Conservation (phyloP, 2,888 invertebrate genomes). For the Eurytoma californica region DNA sequence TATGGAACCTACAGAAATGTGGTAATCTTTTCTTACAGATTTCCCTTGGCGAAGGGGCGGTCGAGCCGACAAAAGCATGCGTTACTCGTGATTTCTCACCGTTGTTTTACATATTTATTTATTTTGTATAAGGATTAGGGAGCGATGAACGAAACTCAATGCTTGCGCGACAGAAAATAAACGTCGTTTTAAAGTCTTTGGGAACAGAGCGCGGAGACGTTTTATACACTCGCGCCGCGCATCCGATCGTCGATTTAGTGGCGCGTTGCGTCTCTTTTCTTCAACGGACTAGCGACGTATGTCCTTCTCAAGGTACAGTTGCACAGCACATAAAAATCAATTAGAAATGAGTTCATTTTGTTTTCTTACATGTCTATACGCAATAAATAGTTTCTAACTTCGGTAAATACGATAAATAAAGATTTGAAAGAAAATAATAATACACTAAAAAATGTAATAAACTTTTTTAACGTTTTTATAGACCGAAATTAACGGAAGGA, state of each 20-base stretch:
- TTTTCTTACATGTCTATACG: neutral
- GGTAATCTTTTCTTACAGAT: too few relatives aligned
- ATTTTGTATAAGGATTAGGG: neutral
- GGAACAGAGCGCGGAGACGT: slow-evolving; percentile 59
- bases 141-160: slow-evolving; percentile 14
- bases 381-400: too few relatives aligned
- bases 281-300: slow-evolving; percentile 37
- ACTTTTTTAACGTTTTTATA: too few relatives aligned
- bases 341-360: neutral
- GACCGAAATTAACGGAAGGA: too few relatives aligned
- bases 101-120: neutral
- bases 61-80: slow-evolving; percentile 36
- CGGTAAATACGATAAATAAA: neutral
- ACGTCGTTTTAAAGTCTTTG: slow-evolving; percentile 58
- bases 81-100: neutral
- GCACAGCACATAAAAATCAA: neutral
- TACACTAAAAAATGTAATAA: neutral
- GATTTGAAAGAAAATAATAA: neutral
- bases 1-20: too few relatives aligned
- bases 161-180: slow-evolving; percentile 31
- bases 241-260: slow-evolving; percentile 48
- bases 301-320: slow-evolving; percentile 47
- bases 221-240: slow-evolving; percentile 21
- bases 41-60: neutral
- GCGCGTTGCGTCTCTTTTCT: slow-evolving; percentile 39